These are phyloP conservation scores for Gonatopus flavifemur DNA, from an alignment of 1,140 invertebrate species.

Conservation along the genomic window DNA sequence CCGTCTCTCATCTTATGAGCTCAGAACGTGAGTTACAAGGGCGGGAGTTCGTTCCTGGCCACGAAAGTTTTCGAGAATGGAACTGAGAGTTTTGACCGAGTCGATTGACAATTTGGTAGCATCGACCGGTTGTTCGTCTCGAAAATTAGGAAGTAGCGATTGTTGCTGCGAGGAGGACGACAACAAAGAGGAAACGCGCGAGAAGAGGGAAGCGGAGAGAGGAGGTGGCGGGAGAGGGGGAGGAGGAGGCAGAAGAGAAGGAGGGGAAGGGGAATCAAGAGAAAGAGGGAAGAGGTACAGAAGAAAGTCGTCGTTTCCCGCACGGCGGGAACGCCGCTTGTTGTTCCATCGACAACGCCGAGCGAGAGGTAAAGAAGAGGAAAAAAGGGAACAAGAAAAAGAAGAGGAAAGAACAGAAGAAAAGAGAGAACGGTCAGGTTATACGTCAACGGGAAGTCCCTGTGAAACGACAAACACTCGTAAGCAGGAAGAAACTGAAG, in stretches of 20 bases:
- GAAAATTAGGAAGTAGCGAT: neutral
- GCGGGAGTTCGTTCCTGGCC: conserved; percentile 15
- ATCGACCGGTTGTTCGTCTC: conserved; percentile 17
- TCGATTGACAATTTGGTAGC: conserved; percentile 17
- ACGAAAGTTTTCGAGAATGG: conserved; percentile 34
- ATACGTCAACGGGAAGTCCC: too few species aligned
- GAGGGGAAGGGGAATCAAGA: conserved; percentile 17
- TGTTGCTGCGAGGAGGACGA: neutral
- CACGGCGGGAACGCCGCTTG: neutral
- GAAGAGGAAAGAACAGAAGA: too few species aligned
- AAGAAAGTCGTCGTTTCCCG: conserved; percentile 16
- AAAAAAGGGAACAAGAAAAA: too few species aligned
- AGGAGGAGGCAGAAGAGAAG: conserved; percentile 12
- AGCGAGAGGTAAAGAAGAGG: too few species aligned
- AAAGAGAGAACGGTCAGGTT: too few species aligned
- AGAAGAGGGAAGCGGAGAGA: conserved; percentile 5
- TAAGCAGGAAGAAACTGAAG: too few species aligned
- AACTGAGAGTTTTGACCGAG: conserved; percentile 25
- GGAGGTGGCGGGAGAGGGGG: conserved; percentile 13
- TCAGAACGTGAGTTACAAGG: too few species aligned
- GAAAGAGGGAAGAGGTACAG: conserved; percentile 12
- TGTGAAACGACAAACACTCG: too few species aligned
- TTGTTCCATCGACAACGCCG: conserved; percentile 1
- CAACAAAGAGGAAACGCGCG: neutral
- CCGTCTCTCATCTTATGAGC: too few species aligned